A percentile compares a stretch with the other conserved stretches of the same genome.
Evolutionary conservation across 2,113 vertebrate species (phyloP).

Genomic region (Mobula birostris): DNA sequence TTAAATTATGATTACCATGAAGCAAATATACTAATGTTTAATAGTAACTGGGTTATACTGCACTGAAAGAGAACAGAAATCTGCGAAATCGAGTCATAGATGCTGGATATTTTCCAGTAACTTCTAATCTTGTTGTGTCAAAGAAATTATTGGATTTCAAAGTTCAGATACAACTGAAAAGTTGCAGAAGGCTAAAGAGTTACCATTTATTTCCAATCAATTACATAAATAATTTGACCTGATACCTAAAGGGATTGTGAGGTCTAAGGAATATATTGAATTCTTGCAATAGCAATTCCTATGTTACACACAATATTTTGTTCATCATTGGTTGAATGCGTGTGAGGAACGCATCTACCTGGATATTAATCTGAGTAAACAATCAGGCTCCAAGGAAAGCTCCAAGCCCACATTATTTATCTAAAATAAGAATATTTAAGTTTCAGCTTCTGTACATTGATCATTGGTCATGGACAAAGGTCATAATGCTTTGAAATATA

Average conservation of each 20-base stretch:
- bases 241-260: not conserved
- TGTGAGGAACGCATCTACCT: not conserved
- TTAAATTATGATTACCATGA: not conserved
- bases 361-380: not conserved
- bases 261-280: not conserved
- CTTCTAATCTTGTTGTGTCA: not conserved
- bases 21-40: not conserved
- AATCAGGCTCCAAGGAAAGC: not conserved
- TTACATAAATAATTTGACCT: not conserved
- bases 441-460: not conserved
- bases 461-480: not conserved
- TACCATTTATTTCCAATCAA: not conserved
- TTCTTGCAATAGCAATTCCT: not conserved
- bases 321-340: not conserved
- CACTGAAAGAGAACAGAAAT: not conserved
- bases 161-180: not conserved
- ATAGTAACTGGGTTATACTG: not conserved
- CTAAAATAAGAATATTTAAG: not conserved
- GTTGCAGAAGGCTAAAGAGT: not conserved
- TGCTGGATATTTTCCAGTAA: not conserved
- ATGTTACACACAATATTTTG: not conserved
- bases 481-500: not conserved
- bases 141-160: not conserved
- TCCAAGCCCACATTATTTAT: not conserved
- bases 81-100: not conserved